Percentiles rank a stretch among this genome's conserved stretches.
Conservation (phyloP, 2,888 invertebrate genomes). For the Agrotis segetum region DNA sequence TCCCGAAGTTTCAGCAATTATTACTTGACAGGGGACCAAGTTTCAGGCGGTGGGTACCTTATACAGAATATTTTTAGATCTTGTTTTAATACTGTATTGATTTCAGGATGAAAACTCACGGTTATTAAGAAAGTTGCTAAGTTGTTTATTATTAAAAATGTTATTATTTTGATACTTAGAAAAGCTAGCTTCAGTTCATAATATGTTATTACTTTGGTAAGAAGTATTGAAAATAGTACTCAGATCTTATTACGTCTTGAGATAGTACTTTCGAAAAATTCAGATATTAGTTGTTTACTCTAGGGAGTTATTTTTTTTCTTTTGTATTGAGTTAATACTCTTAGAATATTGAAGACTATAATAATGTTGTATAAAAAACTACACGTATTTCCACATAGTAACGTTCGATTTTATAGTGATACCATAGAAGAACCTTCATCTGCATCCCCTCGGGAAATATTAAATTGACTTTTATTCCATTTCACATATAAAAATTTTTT, state of each 20-base stretch:
- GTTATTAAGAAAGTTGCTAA: conserved; percentile 39
- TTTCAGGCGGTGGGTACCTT: conserved; percentile 20
- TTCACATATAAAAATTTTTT: neutral
- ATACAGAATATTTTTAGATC: conserved; percentile 56
- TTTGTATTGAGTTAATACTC: neutral
- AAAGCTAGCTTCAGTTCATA: neutral
- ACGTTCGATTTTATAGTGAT: too few relatives aligned
- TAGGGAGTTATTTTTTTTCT: neutral
- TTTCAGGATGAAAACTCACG: conserved; percentile 19
- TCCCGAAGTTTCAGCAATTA: conserved; percentile 54
- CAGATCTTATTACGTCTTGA: neutral
- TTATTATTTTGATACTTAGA: neutral
- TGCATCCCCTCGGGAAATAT: neutral
- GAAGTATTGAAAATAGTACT: neutral
- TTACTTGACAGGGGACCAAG: conserved; percentile 57
- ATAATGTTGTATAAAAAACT: too few relatives aligned
- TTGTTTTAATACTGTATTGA: conserved; percentile 50
- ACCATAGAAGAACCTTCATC: neutral
- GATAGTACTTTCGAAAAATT: too few relatives aligned
- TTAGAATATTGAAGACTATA: too few relatives aligned
- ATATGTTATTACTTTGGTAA: neutral
- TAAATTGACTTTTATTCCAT: neutral
- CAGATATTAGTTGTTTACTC: neutral
- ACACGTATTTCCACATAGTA: neutral
- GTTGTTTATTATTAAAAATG: conserved; percentile 16